Conservation (phyloP, 2,113 vertebrate species). For the Lagopus muta region DNA sequence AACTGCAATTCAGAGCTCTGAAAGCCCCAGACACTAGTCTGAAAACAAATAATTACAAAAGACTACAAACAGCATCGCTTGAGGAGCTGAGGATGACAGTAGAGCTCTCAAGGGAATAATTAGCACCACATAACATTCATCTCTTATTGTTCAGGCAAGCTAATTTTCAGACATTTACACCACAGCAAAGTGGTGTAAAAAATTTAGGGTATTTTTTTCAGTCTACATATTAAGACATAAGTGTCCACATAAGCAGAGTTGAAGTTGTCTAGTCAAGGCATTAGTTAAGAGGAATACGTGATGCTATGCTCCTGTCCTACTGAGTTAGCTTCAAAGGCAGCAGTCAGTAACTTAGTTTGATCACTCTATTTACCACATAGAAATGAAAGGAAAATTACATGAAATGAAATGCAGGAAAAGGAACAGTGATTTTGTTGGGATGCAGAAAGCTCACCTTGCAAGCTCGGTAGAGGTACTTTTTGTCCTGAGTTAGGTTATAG, state of each 20-base stretch:
- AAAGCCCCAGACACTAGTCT: not conserved
- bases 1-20: slow-evolving; percentile 9
- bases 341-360: not conserved
- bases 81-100: not conserved
- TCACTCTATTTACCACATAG: accelerated
- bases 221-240: accelerated
- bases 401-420: not conserved
- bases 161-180: not conserved
- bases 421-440: not conserved
- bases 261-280: accelerated
- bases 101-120: slow-evolving; percentile 27
- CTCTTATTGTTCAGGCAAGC: not conserved
- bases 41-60: slow-evolving; percentile 50
- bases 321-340: not conserved
- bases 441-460: slow-evolving; percentile 85
- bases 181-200: too few species aligned
- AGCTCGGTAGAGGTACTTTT: slow-evolving; percentile 93
- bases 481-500: slow-evolving; percentile 91
- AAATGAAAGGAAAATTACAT: not conserved
- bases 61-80: not conserved
- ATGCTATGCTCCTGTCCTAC: not conserved
- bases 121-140: not conserved
- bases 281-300: not conserved
- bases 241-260: accelerated
- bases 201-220: not conserved